Evolutionary conservation across 2,113 vertebrate genomes (phyloP).

Genomic region (Solenodon paradoxus): DNA sequence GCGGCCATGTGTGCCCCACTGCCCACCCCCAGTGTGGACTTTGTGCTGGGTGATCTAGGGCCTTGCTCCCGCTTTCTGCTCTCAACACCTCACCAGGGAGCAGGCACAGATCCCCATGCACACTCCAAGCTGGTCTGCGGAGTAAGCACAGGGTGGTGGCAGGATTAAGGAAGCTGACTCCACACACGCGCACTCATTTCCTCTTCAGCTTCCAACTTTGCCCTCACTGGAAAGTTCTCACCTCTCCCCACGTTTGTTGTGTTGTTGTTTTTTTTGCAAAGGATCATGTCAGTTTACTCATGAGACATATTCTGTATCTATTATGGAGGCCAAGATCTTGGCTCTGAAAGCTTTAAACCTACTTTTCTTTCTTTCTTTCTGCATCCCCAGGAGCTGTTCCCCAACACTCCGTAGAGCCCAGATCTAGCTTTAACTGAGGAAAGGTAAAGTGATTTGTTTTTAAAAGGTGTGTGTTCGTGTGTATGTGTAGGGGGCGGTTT

Average conservation of each 20-base stretch:
- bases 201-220: not conserved
- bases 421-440: not conserved
- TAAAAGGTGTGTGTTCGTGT: not conserved
- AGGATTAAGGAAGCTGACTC: not conserved
- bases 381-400: not conserved
- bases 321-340: not conserved
- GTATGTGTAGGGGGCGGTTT: rapidly evolving
- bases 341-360: not conserved
- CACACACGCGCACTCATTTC: not conserved
- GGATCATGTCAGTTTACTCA: not conserved
- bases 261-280: too few relatives aligned
- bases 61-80: not conserved
- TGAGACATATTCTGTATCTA: not conserved
- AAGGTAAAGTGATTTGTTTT: not conserved
- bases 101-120: not conserved
- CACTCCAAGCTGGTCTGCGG: not conserved
- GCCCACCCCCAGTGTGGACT: not conserved
- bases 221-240: too few relatives aligned
- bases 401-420: not conserved
- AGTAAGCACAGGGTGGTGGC: not conserved
- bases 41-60: too few relatives aligned
- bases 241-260: too few relatives aligned
- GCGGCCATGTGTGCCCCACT: rapidly evolving
- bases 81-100: not conserved
- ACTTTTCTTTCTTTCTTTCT: not conserved